Evolutionary conservation across 2,113 vertebrate genomes (phyloP).

Genomic region (Suricata suricatta): DNA sequence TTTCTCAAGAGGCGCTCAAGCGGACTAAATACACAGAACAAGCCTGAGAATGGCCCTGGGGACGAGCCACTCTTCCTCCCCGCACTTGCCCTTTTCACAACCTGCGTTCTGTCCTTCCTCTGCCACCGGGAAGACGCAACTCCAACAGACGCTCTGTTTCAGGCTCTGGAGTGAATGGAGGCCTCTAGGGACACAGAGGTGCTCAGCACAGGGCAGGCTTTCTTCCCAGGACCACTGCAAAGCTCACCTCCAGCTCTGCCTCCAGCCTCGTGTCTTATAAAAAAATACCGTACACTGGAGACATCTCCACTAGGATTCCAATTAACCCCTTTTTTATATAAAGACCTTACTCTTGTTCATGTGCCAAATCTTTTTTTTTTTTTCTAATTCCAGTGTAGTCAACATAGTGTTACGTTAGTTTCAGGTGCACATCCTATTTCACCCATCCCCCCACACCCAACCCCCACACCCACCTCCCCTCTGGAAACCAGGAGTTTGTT

Average conservation of each 20-base stretch:
- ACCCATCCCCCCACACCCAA: background rate
- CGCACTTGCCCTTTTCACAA: background rate
- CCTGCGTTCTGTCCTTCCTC: background rate
- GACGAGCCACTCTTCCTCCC: background rate
- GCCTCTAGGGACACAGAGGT: background rate
- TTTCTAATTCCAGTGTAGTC: background rate
- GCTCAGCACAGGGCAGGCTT: fast-evolving
- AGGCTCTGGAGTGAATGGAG: background rate
- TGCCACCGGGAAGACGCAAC: background rate
- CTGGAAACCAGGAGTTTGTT: background rate
- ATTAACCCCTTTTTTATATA: background rate
- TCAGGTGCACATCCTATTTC: background rate
- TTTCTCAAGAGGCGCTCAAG: background rate
- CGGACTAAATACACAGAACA: background rate
- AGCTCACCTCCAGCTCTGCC: background rate
- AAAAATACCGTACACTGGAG: too few species aligned
- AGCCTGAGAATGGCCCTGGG: background rate
- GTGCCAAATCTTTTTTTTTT: background rate
- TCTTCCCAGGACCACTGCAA: fast-evolving
- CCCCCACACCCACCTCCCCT: background rate
- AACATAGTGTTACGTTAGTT: background rate
- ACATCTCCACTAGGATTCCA: background rate
- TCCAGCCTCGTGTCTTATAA: background rate
- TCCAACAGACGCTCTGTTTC: background rate
- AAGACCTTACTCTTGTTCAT: background rate